Evolutionary conservation across 2,797 vertebrate genomes (phyloP).

Genomic region (Enteromius treurensis): DNA sequence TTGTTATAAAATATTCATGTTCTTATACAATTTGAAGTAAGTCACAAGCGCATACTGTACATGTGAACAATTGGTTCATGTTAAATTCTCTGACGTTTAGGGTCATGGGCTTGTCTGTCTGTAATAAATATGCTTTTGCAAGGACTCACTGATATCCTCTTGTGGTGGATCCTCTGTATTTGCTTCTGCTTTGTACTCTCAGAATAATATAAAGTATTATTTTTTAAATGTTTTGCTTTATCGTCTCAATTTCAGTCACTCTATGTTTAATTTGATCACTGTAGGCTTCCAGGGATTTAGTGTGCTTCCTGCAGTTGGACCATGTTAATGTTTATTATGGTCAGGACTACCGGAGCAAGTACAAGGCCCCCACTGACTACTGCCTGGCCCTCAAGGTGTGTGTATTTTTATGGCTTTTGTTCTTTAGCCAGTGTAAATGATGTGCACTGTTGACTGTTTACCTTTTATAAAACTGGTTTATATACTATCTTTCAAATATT

Average conservation of each 20-base stretch:
- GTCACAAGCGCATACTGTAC: not conserved
- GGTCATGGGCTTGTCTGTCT: not conserved
- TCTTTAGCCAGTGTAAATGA: not conserved
- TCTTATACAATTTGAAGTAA: not conserved
- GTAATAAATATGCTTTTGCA: not conserved
- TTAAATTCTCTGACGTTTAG: not conserved
- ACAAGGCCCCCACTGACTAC: slow-evolving; percentile 97
- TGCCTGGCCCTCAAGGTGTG: slow-evolving; percentile 94
- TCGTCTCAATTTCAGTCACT: not conserved
- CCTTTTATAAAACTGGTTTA: not conserved
- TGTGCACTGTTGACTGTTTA: slow-evolving; percentile 8
- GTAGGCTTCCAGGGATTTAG: slow-evolving; percentile 86
- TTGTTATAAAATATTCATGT: not conserved
- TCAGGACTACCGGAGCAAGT: slow-evolving; percentile 96
- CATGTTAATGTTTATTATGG: slow-evolving; percentile 91
- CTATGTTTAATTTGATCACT: slow-evolving; percentile 35
- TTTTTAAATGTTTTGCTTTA: not conserved
- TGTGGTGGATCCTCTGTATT: not conserved
- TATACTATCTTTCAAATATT: not conserved
- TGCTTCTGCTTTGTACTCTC: not conserved
- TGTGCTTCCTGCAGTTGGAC: slow-evolving; percentile 89
- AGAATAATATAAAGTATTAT: not conserved
- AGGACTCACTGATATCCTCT: slow-evolving; percentile 3
- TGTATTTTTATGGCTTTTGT: not conserved
- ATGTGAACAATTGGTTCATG: not conserved